Percentiles rank a stretch among this genome's conserved stretches.
phyloP scores from a whole-genome alignment of 2,888 invertebrate species.

The Boloria euphrosyne region DNA sequence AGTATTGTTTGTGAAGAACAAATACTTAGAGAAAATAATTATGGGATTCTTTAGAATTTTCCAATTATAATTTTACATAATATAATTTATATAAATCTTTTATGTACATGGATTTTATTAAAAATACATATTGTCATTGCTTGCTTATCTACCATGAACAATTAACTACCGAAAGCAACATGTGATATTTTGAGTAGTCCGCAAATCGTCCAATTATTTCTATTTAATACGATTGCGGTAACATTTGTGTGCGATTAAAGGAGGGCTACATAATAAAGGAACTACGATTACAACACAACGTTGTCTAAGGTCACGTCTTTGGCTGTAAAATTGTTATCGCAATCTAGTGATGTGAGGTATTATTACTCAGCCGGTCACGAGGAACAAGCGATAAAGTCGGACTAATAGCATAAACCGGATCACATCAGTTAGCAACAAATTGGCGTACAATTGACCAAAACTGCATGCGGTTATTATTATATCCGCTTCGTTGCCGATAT shows the following conservation, averaged over 20 bases:
- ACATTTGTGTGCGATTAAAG: slow-evolving; percentile 4
- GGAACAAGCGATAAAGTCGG: slow-evolving; percentile 35
- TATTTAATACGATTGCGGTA: slow-evolving; percentile 3
- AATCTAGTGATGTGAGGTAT: slow-evolving; percentile 34
- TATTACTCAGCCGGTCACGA: slow-evolving; percentile 1
- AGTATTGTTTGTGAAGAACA: too few species aligned
- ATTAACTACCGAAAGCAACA: slow-evolving; percentile 3
- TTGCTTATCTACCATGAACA: neutral
- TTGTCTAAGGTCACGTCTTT: slow-evolving; percentile 42
- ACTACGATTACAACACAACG: slow-evolving; percentile 23
- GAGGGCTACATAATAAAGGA: slow-evolving; percentile 10
- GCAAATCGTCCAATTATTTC: neutral
- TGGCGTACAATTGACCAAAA: slow-evolving; percentile 54
- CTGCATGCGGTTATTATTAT: slow-evolving; percentile 48
- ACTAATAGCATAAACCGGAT: slow-evolving; percentile 49
- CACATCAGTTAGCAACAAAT: slow-evolving; percentile 49
- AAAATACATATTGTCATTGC: too few species aligned
- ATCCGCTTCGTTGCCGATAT: slow-evolving; percentile 53
- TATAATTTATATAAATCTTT: too few species aligned
- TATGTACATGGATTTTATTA: too few species aligned
- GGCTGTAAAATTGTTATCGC: slow-evolving; percentile 23
- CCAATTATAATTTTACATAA: too few species aligned
- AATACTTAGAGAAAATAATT: too few species aligned
- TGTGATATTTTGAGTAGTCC: slow-evolving; percentile 11
- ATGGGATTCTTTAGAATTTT: too few species aligned